Evolutionary conservation across 1,140 invertebrate species (phyloP), one percentile per base, ranked within the genome.

Genomic region (Thalassaphorura encarpata): DNA sequence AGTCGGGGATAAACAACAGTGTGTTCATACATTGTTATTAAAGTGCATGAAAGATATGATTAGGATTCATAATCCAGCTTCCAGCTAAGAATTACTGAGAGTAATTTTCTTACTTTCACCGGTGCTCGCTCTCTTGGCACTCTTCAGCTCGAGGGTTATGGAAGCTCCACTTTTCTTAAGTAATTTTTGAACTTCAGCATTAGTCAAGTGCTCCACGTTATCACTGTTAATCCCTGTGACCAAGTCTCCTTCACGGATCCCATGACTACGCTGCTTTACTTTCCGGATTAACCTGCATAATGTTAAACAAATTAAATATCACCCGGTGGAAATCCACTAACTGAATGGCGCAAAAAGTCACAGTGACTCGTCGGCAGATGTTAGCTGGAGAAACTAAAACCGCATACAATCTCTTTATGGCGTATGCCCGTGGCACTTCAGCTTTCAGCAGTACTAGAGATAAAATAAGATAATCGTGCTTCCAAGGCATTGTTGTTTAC

Each of bases 211-310:
- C 55, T 77, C 76, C 1, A 84, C 85, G 18, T 76, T 71, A 53
- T 78, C 77, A 19, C 81, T 83, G 70, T 88, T 87, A 66, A 89
- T 87, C 47, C 81, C 81, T 31, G 81, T 81, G 62, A 89, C 85
- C 52, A 86, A 75, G 68, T 87, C 84, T 36, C 85, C 85, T 71
- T 88, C 85, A 51, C 84, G 71, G 26, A 87, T 79, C 3, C 85
- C 85, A 63, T 80, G 78, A 60, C 81, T 74, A 8, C n/a, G 83
- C 80, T 5, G 85, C 85, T 70, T 87, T 87, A 54, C 85, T 83
- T 8, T 83, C 85, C 19, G 84, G 84, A 72, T 88, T 88, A 60
- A 89, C 85, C 85, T 88, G 76, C 11, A 59, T 58, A 23, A 31
- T 39, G 23, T n/a, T 33, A 36, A 31, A 18, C 16, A 46, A 47